These are phyloP conservation scores for Porites lobata DNA, from an alignment of 92 coral and sea anemone species.

Conservation along the genomic window DNA sequence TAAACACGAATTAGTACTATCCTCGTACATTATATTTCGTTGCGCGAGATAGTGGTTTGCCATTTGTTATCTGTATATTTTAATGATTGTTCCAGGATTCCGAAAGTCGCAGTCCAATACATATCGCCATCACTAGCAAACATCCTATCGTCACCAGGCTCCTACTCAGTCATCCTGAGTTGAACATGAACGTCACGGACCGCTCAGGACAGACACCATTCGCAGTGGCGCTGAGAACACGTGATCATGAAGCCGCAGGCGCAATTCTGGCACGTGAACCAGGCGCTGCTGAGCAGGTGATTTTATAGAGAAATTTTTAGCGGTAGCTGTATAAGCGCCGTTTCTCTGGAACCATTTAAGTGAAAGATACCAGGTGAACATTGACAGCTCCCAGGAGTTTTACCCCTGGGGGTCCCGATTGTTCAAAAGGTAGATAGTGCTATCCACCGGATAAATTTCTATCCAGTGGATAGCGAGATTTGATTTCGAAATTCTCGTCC, in stretches of 20 bases:
- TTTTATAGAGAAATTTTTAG: neutral
- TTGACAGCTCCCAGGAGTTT: too few species aligned
- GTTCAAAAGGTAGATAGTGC: too few species aligned
- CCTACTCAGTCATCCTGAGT: slow-evolving; percentile 94
- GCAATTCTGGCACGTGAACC: slow-evolving; percentile 95
- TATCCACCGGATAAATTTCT: too few species aligned
- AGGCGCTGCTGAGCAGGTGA: slow-evolving; percentile 97
- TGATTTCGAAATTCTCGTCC: too few species aligned
- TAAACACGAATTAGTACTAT: too few species aligned
- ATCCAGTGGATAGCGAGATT: too few species aligned
- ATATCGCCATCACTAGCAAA: slow-evolving; percentile 89
- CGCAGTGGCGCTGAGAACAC: slow-evolving; percentile 93
- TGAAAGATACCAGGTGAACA: too few species aligned
- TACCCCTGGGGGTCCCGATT: too few species aligned
- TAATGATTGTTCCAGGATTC: slow-evolving; percentile 75
- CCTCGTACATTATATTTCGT: too few species aligned
- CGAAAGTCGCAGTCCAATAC: slow-evolving; percentile 93
- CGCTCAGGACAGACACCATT: slow-evolving; percentile 97
- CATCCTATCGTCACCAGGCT: slow-evolving; percentile 94
- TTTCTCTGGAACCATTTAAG: too few species aligned
- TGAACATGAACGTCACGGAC: slow-evolving; percentile 89
- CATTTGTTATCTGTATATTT: neutral
- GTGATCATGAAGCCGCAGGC: slow-evolving; percentile 93
- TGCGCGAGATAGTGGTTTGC: neutral
- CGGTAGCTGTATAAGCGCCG: neutral